These are phyloP conservation scores for Actinia tenebrosa DNA, from an alignment of 64 coral and sea anemone species.

Conservation along the genomic window DNA sequence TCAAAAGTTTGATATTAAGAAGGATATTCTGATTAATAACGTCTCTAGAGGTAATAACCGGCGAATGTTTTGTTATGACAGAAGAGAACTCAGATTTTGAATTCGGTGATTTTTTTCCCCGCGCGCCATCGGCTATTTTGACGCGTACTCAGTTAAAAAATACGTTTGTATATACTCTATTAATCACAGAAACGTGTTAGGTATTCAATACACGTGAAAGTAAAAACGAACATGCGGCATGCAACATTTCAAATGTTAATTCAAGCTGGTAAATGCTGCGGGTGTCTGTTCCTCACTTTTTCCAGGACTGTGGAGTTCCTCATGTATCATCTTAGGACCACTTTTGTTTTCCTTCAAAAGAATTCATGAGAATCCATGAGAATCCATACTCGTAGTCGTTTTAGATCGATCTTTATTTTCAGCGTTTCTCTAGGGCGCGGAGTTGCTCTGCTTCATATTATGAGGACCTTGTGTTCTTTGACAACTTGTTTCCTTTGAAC, in stretches of 20 bases:
- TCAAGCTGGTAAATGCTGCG: too few species aligned
- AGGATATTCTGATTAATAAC: neutral
- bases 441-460: too few species aligned
- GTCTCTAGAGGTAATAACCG: neutral
- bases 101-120: neutral
- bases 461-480: too few species aligned
- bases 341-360: neutral
- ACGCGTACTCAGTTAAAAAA: neutral
- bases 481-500: too few species aligned
- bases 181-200: neutral
- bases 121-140: neutral
- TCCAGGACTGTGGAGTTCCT: neutral
- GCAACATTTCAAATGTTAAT: too few species aligned
- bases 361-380: too few species aligned
- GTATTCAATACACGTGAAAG: neutral
- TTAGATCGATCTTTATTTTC: too few species aligned
- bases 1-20: neutral
- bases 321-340: neutral
- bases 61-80: neutral
- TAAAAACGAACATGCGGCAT: neutral
- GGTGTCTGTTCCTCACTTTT: too few species aligned
- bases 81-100: neutral
- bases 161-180: neutral
- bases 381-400: too few species aligned
- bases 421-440: too few species aligned